A percentile compares a stretch with the other conserved stretches of the same genome.
These are phyloP conservation scores for Cheilosia urbana DNA, from an alignment of 2,888 invertebrate species.

Conservation along the genomic window DNA sequence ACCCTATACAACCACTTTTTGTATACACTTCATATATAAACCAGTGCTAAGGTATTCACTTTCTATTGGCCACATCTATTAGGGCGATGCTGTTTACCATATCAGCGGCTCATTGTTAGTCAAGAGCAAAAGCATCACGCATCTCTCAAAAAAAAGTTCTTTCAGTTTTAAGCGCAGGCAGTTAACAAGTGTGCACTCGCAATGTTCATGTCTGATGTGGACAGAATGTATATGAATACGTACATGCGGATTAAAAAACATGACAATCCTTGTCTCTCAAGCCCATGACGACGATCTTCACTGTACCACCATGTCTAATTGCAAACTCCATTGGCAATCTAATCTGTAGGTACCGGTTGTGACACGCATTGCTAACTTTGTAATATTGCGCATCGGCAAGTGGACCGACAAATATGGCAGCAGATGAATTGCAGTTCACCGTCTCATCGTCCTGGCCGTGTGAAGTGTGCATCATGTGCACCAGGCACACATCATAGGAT, in stretches of 20 bases:
- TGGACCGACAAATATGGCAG: conserved; percentile 70
- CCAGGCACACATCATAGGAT: conserved; percentile 9
- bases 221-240: conserved; percentile 36
- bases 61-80: no score
- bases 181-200: conserved; percentile 35
- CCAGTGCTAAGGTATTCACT: no score
- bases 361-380: conserved; percentile 66
- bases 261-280: conserved; percentile 65
- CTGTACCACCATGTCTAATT: conserved; percentile 64
- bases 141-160: neutral
- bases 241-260: conserved; percentile 64
- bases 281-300: conserved; percentile 56
- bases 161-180: conserved; percentile 14
- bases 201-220: conserved; percentile 33
- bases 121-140: neutral
- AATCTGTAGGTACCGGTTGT: conserved; percentile 68
- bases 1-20: no score
- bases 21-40: no score
- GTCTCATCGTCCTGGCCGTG: conserved; percentile 53
- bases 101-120: neutral
- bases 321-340: conserved; percentile 70
- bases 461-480: conserved; percentile 57
- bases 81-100: neutral
- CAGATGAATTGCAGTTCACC: conserved; percentile 69
- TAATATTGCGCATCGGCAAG: conserved; percentile 67